Evolutionary conservation across 2,888 invertebrate species (phyloP), one percentile per base, ranked within the genome.

Genomic region (Monopis laevigella): DNA sequence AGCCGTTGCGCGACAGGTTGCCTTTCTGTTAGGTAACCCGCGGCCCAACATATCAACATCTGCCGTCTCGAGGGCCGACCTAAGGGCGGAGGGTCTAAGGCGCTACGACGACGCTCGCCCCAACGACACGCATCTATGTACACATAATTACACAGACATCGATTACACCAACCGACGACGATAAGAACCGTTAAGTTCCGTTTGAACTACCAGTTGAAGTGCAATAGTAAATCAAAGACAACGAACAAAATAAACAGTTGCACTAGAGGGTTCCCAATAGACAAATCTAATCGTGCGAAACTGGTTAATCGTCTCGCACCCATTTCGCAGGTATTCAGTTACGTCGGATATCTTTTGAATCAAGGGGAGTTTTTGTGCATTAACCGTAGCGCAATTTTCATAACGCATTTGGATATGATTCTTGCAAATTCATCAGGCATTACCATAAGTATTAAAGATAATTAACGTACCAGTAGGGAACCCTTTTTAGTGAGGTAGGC

Each of bases 1-100:
- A 53, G 62, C 75, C 75, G 78, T 78, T 80, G 74, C 50, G 63
- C 75, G 69, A 80, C 81, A 80, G 80, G 78, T 80, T 78, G 80
- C 44, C 65, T 55, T 75, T 63, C 82, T 69, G 80, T 77, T 70
- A 71, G 64, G 44, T n/a, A n/a, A n/a, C 40, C 51, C 41, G 54
- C 46, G 43, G 50, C 46, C 47, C 53, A 45, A 45, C 48, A 29
- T 28, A 29, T 19, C 58, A 53, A 69, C 77, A 71, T 85, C 83
- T 77, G 77, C 68, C 61, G 56, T 50, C 54, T 43, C 55, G 57
- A 57, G 58, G 55, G 54, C 54, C 58, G 67, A 73, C 74, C 34
- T 8, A 27, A 26, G 26, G 40, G 18, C 17, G 29, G 16, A 29
- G 29, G 40, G 40, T 29, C 40, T 36, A 40, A 40, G 36, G 21